Conservation (phyloP, 2,113 vertebrate genomes). For the Lagenorhynchus albirostris region DNA sequence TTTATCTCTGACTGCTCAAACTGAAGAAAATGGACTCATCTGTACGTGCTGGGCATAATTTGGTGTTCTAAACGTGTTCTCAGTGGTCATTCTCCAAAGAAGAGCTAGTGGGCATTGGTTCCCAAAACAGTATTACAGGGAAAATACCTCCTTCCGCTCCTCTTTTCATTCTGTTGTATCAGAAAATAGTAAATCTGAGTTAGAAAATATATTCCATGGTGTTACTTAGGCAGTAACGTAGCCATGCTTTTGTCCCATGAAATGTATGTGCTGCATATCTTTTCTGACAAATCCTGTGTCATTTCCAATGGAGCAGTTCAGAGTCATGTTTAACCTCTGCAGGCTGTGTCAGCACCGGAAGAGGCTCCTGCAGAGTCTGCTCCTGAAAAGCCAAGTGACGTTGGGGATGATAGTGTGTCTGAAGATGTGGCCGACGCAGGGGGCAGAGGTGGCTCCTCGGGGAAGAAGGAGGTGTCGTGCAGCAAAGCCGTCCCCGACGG, state of each 20-base stretch:
- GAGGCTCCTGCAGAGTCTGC: conserved; percentile 71
- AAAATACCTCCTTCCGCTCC: accelerated
- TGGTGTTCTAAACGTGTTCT: neutral
- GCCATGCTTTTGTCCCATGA: neutral
- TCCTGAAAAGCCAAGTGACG: conserved; percentile 44
- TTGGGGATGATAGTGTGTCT: conserved; percentile 56
- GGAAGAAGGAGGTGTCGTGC: conserved; percentile 74
- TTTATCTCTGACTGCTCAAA: neutral
- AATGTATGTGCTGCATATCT: neutral
- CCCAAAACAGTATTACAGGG: neutral
- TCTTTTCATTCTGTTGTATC: neutral
- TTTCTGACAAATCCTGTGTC: neutral
- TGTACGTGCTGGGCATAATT: accelerated
- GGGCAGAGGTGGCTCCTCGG: conserved; percentile 55
- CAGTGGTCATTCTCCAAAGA: neutral
- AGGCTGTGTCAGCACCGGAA: conserved; percentile 78
- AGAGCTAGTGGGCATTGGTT: neutral
- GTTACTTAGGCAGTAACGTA: neutral
- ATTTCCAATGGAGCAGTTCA: no score
- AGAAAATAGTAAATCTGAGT: neutral
- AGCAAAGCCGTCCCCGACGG: conserved; percentile 80
- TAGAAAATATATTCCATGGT: neutral
- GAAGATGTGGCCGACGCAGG: conserved; percentile 69
- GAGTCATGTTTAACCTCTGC: neutral
- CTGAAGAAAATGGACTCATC: neutral